Percentiles rank a stretch among this genome's conserved stretches.
Conservation (phyloP, 2,888 invertebrate species). For the Melanostoma mellinum region DNA sequence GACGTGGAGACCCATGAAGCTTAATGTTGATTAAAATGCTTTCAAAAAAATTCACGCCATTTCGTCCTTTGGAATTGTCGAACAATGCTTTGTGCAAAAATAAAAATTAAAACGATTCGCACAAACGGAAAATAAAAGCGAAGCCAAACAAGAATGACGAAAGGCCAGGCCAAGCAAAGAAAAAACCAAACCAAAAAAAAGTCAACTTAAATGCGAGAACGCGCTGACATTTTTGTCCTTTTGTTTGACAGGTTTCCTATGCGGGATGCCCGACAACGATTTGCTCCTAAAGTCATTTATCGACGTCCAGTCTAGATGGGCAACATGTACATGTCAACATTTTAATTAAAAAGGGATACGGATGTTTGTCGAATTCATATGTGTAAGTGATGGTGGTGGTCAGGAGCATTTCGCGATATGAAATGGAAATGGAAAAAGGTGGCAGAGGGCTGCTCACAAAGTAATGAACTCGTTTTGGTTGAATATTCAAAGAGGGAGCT, state of each 20-base stretch:
- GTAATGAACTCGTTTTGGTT: slow-evolving; percentile 73
- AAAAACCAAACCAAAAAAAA: slow-evolving; percentile 12
- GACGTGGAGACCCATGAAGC: slow-evolving; percentile 72
- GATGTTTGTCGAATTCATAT: slow-evolving; percentile 71
- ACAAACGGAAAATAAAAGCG: slow-evolving; percentile 30
- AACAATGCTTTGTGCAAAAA: slow-evolving; percentile 70
- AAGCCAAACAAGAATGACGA: slow-evolving; percentile 49
- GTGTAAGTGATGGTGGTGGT: slow-evolving; percentile 17
- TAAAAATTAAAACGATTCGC: slow-evolving; percentile 62
- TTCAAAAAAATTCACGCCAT: slow-evolving; percentile 51
- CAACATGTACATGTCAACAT: slow-evolving; percentile 81
- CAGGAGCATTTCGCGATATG: slow-evolving; percentile 40
- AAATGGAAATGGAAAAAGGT: slow-evolving; percentile 34
- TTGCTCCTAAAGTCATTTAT: slow-evolving; percentile 70
- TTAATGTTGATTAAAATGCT: slow-evolving; percentile 73
- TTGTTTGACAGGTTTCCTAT: slow-evolving; percentile 72
- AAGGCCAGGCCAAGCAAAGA: slow-evolving; percentile 21
- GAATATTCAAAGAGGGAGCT: slow-evolving; percentile 33
- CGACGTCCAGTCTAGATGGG: slow-evolving; percentile 68
- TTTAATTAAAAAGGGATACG: slow-evolving; percentile 83
- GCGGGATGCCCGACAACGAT: slow-evolving; percentile 27
- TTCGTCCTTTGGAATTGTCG: slow-evolving; percentile 49
- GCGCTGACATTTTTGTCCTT: slow-evolving; percentile 70
- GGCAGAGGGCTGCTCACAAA: slow-evolving; percentile 59
- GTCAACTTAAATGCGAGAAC: slow-evolving; percentile 34